phyloP scores from a whole-genome alignment of 2,113 vertebrate genomes.

The Orycteropus afer region DNA sequence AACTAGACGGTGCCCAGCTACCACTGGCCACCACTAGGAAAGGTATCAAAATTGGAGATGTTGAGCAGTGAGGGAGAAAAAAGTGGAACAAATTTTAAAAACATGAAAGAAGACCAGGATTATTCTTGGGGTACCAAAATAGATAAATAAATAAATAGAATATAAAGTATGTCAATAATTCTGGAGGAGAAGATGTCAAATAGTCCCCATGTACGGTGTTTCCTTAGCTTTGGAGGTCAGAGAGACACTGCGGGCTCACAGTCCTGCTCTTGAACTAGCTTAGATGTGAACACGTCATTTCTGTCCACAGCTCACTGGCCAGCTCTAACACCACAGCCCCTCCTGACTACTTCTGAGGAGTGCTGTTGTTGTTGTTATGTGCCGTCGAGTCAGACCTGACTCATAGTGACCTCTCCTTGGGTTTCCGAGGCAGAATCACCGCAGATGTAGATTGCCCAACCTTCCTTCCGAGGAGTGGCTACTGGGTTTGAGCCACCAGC shows the following conservation, averaged over 20 bases:
- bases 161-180: not conserved
- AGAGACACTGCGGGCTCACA: not conserved
- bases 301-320: not conserved
- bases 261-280: not conserved
- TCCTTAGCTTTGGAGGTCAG: not conserved
- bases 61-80: too few species aligned
- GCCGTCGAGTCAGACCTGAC: not conserved
- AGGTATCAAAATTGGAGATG: too few species aligned
- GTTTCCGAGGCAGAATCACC: too few species aligned
- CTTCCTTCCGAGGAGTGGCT: too few species aligned
- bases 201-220: not conserved
- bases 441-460: too few species aligned
- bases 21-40: too few species aligned
- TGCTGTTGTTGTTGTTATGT: not conserved
- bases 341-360: not conserved
- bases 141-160: too few species aligned
- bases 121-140: too few species aligned
- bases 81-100: too few species aligned
- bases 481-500: not conserved
- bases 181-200: not conserved
- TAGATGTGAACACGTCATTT: not conserved
- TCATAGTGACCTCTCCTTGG: not conserved
- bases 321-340: not conserved
- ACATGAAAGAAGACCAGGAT: too few species aligned
- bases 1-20: too few species aligned